Percentiles rank a stretch among this genome's conserved stretches.
phyloP scores from a whole-genome alignment of 2,113 vertebrate genomes.

The Siniperca knerii region DNA sequence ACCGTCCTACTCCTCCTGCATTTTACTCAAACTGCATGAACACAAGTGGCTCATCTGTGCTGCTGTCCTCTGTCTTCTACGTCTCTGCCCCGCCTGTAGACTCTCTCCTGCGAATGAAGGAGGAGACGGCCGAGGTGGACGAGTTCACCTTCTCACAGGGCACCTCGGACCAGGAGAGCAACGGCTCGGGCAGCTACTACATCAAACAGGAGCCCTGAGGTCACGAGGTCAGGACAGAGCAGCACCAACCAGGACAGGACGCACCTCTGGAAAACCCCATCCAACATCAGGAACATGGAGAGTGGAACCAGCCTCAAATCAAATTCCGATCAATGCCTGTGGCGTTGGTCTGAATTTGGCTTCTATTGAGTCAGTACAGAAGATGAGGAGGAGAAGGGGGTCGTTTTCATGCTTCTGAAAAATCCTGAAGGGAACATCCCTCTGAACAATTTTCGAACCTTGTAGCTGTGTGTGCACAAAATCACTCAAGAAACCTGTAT shows the following conservation, averaged over 20 bases:
- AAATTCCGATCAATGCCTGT: slow-evolving; percentile 32
- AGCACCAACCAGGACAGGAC: slow-evolving; percentile 15
- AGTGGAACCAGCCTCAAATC: slow-evolving; percentile 22
- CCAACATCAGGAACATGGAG: slow-evolving; percentile 18
- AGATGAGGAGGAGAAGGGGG: not conserved
- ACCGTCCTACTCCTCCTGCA: not conserved
- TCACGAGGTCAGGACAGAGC: not conserved
- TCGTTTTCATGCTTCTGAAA: slow-evolving; percentile 6
- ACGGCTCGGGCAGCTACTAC: slow-evolving; percentile 96
- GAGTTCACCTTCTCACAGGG: slow-evolving; percentile 95
- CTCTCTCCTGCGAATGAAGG: slow-evolving; percentile 92
- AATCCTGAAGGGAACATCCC: slow-evolving; percentile 21
- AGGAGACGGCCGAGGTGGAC: slow-evolving; percentile 92
- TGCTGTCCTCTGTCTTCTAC: slow-evolving; percentile 32
- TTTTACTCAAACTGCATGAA: slow-evolving; percentile 10
- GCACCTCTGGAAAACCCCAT: slow-evolving; percentile 14
- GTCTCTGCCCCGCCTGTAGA: slow-evolving; percentile 80
- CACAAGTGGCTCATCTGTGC: slow-evolving; percentile 23
- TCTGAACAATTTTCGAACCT: slow-evolving; percentile 36
- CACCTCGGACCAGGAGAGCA: slow-evolving; percentile 96
- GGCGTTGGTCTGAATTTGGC: not conserved
- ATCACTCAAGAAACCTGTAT: slow-evolving; percentile 24
- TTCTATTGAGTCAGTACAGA: slow-evolving; percentile 13
- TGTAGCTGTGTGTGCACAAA: slow-evolving; percentile 43
- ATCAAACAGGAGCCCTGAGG: slow-evolving; percentile 96